A percentile compares a stretch with the other conserved stretches of the same genome.
phyloP scores from a whole-genome alignment of 2,113 vertebrate species.

The Cryptoleucopteryx plumbea region DNA sequence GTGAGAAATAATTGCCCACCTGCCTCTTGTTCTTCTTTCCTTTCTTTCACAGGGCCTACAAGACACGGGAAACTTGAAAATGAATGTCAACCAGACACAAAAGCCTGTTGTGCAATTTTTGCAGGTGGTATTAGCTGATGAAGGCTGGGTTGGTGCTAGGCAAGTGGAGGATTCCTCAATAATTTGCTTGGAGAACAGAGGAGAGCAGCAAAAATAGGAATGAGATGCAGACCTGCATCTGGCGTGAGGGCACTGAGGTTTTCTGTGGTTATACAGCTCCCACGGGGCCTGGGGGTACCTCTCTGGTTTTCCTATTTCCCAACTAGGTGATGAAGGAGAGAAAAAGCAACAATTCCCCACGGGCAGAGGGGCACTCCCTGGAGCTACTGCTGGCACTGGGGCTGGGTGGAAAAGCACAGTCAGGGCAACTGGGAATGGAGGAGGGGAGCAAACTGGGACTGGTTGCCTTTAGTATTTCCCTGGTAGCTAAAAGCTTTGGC shows the following conservation, averaged over 20 bases:
- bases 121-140: not conserved
- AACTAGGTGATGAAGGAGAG: not conserved
- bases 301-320: not conserved
- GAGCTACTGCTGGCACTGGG: not conserved
- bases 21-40: not conserved
- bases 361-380: not conserved
- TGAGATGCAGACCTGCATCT: not conserved
- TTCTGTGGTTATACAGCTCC: not conserved
- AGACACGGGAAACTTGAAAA: not conserved
- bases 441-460: not conserved
- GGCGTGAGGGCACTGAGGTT: not conserved
- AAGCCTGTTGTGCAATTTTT: not conserved
- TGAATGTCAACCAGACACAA: not conserved
- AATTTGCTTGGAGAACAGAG: not conserved
- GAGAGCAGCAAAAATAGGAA: not conserved
- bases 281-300: no score
- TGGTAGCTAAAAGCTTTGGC: not conserved
- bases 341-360: accelerated
- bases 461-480: not conserved
- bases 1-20: not conserved
- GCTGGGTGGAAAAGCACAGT: not conserved
- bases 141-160: not conserved
- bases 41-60: not conserved
- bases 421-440: not conserved
- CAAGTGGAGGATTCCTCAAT: not conserved